phyloP scores from a whole-genome alignment of 1,140 invertebrate genomes.

The Drosophila elegans region DNA sequence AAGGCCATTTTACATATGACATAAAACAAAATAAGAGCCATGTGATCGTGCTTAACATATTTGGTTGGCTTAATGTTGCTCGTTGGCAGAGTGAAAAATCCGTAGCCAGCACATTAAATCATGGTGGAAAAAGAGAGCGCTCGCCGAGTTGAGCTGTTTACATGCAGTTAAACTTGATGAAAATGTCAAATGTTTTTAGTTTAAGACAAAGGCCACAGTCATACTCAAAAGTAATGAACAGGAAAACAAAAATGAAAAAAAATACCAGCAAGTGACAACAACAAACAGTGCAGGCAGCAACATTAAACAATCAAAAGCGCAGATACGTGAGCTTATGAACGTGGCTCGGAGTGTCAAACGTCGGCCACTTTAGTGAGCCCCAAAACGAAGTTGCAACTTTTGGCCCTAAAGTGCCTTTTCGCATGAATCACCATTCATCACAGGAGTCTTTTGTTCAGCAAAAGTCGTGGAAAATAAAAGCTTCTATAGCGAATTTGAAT shows the following conservation, averaged over 20 bases:
- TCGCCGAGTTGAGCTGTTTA: slow-evolving; percentile 42
- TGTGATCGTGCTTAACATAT: slow-evolving; percentile 54
- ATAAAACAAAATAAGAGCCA: slow-evolving; percentile 52
- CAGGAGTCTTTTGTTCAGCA: background rate
- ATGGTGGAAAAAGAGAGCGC: slow-evolving; percentile 55
- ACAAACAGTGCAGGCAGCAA: slow-evolving; percentile 23
- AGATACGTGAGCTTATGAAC: slow-evolving; percentile 74
- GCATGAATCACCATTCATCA: slow-evolving; percentile 27
- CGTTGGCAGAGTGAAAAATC: slow-evolving; percentile 42
- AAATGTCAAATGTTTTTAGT: slow-evolving; percentile 80
- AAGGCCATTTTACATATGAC: slow-evolving; percentile 54
- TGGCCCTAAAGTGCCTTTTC: slow-evolving; percentile 19
- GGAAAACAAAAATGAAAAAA: slow-evolving; percentile 35
- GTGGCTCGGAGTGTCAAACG: slow-evolving; percentile 58
- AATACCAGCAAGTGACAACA: slow-evolving; percentile 30
- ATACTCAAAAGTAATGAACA: slow-evolving; percentile 49
- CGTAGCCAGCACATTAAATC: slow-evolving; percentile 51
- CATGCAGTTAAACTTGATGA: slow-evolving; percentile 77
- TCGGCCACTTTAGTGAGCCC: slow-evolving; percentile 34
- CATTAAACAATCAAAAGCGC: slow-evolving; percentile 45
- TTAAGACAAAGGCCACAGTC: slow-evolving; percentile 76
- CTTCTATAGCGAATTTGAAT: background rate
- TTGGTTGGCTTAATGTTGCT: slow-evolving; percentile 42
- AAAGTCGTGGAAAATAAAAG: background rate
- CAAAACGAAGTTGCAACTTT: slow-evolving; percentile 22